phyloP scores from a whole-genome alignment of 2,113 vertebrate genomes.

The Centrocercus urophasianus region DNA sequence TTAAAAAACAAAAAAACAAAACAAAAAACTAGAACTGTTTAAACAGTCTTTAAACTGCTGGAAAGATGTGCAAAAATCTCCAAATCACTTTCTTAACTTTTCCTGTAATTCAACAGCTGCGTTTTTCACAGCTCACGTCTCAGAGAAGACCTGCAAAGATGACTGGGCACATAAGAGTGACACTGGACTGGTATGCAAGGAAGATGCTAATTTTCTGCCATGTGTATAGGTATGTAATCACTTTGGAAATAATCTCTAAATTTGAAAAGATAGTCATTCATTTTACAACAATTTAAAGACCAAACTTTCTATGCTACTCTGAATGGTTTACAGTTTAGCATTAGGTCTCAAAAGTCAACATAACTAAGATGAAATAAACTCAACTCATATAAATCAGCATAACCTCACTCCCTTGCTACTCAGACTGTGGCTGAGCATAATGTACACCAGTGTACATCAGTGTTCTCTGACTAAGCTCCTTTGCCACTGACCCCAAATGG shows the following conservation, averaged over 20 bases:
- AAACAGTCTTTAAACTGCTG: conserved; percentile 14
- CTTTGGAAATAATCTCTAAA: neutral
- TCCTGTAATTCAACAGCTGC: neutral
- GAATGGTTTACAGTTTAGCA: neutral
- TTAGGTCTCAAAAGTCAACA: neutral
- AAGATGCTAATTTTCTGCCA: neutral
- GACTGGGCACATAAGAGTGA: neutral
- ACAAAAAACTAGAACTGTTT: neutral
- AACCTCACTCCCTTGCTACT: neutral
- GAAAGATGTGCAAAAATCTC: neutral
- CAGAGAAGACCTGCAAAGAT: neutral
- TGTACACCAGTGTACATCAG: neutral
- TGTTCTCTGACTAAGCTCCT: neutral
- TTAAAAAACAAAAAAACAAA: too few relatives aligned
- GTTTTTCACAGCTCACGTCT: neutral
- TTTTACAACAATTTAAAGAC: neutral
- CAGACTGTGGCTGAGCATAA: neutral
- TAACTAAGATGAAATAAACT: neutral
- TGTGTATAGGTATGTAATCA: neutral
- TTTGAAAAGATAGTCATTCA: neutral
- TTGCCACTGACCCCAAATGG: neutral
- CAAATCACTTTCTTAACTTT: neutral
- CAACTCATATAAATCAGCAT: neutral
- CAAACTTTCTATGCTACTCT: neutral
- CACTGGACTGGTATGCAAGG: neutral